Conservation (phyloP, 2,888 invertebrate species). For the Drosophila prolongata region DNA sequence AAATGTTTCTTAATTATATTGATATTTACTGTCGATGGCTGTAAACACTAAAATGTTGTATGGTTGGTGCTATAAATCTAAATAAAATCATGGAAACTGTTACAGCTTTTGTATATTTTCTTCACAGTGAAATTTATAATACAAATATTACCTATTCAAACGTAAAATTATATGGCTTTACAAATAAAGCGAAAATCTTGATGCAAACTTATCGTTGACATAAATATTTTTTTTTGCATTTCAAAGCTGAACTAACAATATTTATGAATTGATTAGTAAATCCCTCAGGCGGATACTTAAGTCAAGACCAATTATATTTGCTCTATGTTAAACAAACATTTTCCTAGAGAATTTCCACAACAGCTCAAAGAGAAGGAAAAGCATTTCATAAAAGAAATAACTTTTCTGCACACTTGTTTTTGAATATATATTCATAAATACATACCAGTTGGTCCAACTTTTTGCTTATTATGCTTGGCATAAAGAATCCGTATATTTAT, state of each 20-base stretch:
- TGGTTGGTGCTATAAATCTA: too few relatives aligned
- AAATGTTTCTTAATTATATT: too few relatives aligned
- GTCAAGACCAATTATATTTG: slow-evolving; percentile 12
- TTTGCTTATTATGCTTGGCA: slow-evolving; percentile 8
- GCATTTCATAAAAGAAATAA: slow-evolving; percentile 3
- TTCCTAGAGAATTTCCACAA: background rate
- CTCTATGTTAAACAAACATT: slow-evolving; percentile 4
- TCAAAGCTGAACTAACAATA: background rate
- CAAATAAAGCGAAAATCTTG: background rate
- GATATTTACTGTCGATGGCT: too few relatives aligned
- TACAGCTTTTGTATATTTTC: too few relatives aligned
- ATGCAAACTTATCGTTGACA: background rate
- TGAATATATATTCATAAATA: slow-evolving; percentile 8
- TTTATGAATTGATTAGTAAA: slow-evolving; percentile 2
- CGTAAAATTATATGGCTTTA: background rate
- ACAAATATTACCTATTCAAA: too few relatives aligned
- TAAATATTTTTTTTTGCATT: too few relatives aligned
- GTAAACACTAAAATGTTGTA: too few relatives aligned
- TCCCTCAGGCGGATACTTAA: slow-evolving; percentile 2
- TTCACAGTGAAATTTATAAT: too few relatives aligned
- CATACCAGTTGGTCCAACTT: slow-evolving; percentile 4
- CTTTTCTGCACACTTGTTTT: slow-evolving; percentile 8
- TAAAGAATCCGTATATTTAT: slow-evolving; percentile 5
- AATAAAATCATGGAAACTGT: too few relatives aligned
- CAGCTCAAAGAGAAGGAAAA: background rate